Evolutionary conservation across 2,797 vertebrate genomes (phyloP).

Genomic region (Micropoecilia bifurca): DNA sequence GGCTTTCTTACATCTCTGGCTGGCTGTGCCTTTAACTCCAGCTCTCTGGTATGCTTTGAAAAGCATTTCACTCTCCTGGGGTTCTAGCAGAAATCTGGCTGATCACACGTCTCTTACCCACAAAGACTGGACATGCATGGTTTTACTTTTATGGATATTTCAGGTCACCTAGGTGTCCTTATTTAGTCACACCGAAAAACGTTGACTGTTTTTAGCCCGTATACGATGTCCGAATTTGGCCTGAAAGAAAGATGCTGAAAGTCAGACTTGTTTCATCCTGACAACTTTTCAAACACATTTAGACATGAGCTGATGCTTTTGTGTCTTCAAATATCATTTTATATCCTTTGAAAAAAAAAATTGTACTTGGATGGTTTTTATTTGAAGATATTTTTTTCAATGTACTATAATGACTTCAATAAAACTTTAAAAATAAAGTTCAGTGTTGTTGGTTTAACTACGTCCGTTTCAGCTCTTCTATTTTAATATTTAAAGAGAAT

Average conservation of each 20-base stretch:
- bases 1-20: constrained; percentile 36
- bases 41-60: constrained; percentile 31
- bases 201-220: neutral
- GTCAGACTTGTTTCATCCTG: neutral
- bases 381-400: neutral
- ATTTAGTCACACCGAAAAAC: neutral
- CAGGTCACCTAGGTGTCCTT: neutral
- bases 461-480: neutral
- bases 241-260: neutral
- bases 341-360: neutral
- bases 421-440: neutral
- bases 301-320: neutral
- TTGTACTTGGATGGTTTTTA: neutral
- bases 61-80: constrained; percentile 3
- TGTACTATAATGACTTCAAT: neutral
- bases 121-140: neutral
- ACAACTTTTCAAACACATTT: neutral
- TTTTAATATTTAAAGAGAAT: neutral
- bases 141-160: neutral
- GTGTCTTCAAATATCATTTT: neutral
- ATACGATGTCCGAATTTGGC: neutral
- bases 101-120: neutral
- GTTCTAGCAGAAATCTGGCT: constrained; percentile 6
- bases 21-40: constrained; percentile 30
- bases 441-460: neutral